Percentiles rank a stretch among this genome's conserved stretches.
Evolutionary conservation across 2,888 invertebrate species (phyloP).

Genomic region (Apotomis betuletana): DNA sequence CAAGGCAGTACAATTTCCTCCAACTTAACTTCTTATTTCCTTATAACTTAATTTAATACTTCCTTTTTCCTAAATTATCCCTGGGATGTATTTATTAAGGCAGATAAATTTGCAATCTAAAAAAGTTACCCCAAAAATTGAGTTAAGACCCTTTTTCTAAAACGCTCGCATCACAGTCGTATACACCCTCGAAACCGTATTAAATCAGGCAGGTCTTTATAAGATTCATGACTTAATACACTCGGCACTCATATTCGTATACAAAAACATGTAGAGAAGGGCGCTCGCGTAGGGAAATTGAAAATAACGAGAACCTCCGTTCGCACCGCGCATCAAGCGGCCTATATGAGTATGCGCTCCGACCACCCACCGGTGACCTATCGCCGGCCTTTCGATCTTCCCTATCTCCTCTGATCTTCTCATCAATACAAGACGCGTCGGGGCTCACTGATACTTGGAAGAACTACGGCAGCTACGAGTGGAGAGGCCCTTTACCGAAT

Average conservation of each 20-base stretch:
- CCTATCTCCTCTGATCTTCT: constrained; percentile 66
- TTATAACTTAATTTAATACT: neutral
- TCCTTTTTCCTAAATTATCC: neutral
- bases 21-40: neutral
- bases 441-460: constrained; percentile 69
- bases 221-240: constrained; percentile 81
- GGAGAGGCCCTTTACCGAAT: constrained; percentile 81
- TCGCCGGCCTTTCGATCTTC: constrained; percentile 64
- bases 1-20: neutral
- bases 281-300: constrained; percentile 82
- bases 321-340: constrained; percentile 78
- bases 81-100: constrained; percentile 8
- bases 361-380: constrained; percentile 70
- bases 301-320: constrained; percentile 82
- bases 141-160: constrained; percentile 35
- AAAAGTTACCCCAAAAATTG: constrained; percentile 35
- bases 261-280: constrained; percentile 74
- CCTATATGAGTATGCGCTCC: constrained; percentile 66
- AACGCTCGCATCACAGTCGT: constrained; percentile 42
- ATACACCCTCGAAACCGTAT: constrained; percentile 51
- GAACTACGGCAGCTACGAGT: constrained; percentile 70
- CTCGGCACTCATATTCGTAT: constrained; percentile 70
- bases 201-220: constrained; percentile 76
- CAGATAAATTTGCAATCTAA: constrained; percentile 27
- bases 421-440: constrained; percentile 63